Percentiles rank a stretch among this genome's conserved stretches.
Conservation (phyloP, 2,888 invertebrate species). For the Drosophila neotestacea region DNA sequence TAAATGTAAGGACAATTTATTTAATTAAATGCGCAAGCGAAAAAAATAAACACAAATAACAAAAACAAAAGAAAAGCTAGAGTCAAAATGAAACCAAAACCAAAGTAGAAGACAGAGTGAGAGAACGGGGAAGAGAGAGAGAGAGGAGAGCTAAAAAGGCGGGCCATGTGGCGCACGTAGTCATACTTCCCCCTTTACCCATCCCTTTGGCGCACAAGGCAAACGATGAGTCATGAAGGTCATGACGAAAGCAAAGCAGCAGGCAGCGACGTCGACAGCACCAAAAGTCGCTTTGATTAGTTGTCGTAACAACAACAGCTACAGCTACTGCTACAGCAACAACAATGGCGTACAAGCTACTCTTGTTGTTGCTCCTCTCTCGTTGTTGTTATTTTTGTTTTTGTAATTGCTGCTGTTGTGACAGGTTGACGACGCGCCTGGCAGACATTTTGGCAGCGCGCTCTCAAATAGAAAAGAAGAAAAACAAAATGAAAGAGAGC, state of each 20-base stretch:
- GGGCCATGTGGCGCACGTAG: constrained; percentile 53
- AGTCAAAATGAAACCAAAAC: constrained; percentile 4
- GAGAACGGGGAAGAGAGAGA: constrained; percentile 26
- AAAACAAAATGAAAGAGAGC: constrained; percentile 3
- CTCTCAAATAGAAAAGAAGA: constrained; percentile 25
- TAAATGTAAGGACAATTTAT: constrained; percentile 74
- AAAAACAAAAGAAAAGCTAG: constrained; percentile 30
- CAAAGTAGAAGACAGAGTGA: constrained; percentile 27
- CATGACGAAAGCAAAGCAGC: constrained; percentile 83
- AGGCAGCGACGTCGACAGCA: constrained; percentile 35
- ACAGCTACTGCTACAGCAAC: constrained; percentile 9
- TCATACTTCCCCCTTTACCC: constrained; percentile 12
- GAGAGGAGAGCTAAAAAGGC: constrained; percentile 49
- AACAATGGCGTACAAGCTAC: constrained; percentile 12
- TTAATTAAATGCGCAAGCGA: constrained; percentile 73
- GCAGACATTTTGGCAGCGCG: constrained; percentile 79
- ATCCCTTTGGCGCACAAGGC: constrained; percentile 23
- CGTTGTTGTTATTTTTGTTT: constrained; percentile 28
- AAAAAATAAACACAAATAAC: constrained; percentile 34
- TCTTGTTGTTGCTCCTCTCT: constrained; percentile 3
- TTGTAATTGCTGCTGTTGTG: constrained; percentile 38
- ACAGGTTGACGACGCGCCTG: constrained; percentile 72
- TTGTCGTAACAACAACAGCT: constrained; percentile 44
- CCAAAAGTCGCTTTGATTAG: constrained; percentile 76
- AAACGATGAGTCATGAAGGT: constrained; percentile 86